Evolutionary conservation across 2,888 invertebrate genomes (phyloP).

Genomic region (Drosophila siamana): DNA sequence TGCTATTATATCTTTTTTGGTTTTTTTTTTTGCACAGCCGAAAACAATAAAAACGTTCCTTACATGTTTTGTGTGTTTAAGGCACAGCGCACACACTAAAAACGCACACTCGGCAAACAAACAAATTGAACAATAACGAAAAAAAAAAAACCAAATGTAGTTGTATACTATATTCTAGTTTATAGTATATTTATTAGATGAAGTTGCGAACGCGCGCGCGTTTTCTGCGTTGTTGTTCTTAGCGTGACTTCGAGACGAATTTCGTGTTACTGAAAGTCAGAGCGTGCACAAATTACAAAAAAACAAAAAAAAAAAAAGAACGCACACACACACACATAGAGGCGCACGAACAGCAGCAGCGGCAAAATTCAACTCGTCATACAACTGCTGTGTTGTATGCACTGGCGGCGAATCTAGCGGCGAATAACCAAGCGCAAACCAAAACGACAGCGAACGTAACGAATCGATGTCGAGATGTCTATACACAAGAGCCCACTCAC

Average conservation of each 20-base stretch:
- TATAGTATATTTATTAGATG: slow-evolving; percentile 32
- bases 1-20: not conserved
- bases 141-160: slow-evolving; percentile 8
- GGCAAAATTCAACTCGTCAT: slow-evolving; percentile 60
- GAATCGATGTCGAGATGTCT: slow-evolving; percentile 31
- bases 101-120: slow-evolving; percentile 2
- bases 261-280: slow-evolving; percentile 58
- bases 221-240: slow-evolving; percentile 57
- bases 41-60: slow-evolving; percentile 11
- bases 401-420: slow-evolving; percentile 39
- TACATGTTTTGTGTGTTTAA: slow-evolving; percentile 31
- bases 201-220: slow-evolving; percentile 69
- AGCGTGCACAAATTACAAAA: slow-evolving; percentile 37
- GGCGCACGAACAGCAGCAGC: slow-evolving; percentile 21
- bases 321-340: not conserved
- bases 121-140: slow-evolving; percentile 4
- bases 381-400: slow-evolving; percentile 50
- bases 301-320: slow-evolving; percentile 3
- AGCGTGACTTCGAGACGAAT: slow-evolving; percentile 59
- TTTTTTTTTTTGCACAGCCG: not conserved
- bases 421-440: slow-evolving; percentile 19
- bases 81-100: slow-evolving; percentile 22
- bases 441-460: slow-evolving; percentile 38
- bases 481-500: slow-evolving; percentile 12
- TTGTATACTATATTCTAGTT: not conserved